Evolutionary conservation across 2,113 vertebrate genomes (phyloP).

Genomic region (Hippocampus barbouri): DNA sequence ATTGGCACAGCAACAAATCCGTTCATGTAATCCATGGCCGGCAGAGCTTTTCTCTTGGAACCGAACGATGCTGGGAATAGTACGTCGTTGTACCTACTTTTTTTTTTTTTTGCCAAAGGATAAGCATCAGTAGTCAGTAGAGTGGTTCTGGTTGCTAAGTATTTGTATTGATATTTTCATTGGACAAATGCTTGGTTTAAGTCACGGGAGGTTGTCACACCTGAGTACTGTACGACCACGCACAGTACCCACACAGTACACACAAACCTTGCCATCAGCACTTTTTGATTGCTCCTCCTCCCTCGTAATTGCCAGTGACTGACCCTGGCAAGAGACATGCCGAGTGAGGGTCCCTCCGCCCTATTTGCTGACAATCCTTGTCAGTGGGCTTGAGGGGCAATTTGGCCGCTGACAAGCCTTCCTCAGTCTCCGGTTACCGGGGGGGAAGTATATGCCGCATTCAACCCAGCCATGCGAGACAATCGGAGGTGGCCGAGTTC

Average conservation of each 20-base stretch:
- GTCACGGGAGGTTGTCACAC: constrained; percentile 40
- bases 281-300: constrained; percentile 66
- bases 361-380: constrained; percentile 66
- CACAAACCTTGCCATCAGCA: constrained; percentile 31
- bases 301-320: constrained; percentile 66
- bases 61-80: neutral
- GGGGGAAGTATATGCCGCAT: constrained; percentile 46
- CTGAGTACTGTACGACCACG: constrained; percentile 34
- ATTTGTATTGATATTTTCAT: neutral
- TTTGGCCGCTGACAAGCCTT: constrained; percentile 69
- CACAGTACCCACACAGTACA: constrained; percentile 16
- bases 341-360: constrained; percentile 52
- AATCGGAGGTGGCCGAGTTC: constrained; percentile 51
- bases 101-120: neutral
- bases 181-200: constrained; percentile 34
- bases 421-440: constrained; percentile 64
- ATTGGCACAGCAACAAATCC: neutral
- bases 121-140: neutral
- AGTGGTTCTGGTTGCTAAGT: neutral
- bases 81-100: neutral
- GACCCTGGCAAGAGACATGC: constrained; percentile 61
- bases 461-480: constrained; percentile 45
- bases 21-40: neutral
- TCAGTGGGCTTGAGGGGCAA: constrained; percentile 70
- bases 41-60: neutral